Evolutionary conservation across 2,113 vertebrate genomes (phyloP).

Genomic region (Bolborhynchus lineola): DNA sequence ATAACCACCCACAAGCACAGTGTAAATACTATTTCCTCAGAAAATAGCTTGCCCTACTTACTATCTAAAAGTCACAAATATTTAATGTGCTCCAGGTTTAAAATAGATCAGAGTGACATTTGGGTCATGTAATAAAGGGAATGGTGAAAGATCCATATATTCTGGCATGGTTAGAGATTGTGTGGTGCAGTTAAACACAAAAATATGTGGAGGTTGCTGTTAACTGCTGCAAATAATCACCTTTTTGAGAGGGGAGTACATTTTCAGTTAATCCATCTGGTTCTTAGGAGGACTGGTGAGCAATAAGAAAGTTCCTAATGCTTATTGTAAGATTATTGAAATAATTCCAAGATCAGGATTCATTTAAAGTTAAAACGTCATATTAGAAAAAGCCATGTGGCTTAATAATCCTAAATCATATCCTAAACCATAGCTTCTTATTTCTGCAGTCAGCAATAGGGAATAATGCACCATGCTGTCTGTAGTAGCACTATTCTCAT

Average conservation of each 20-base stretch:
- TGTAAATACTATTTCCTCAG: conserved; percentile 26
- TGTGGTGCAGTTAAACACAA: not conserved
- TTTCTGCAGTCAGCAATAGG: not conserved
- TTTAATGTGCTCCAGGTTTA: not conserved
- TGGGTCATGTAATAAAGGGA: not conserved
- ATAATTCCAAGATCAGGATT: conserved; percentile 20
- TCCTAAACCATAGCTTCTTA: not conserved
- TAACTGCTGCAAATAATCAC: not conserved
- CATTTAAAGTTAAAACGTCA: not conserved
- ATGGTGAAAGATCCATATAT: not conserved
- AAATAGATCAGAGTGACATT: not conserved
- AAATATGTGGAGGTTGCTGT: not conserved
- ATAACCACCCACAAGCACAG: not conserved
- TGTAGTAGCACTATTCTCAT: not conserved
- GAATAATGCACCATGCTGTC: not conserved
- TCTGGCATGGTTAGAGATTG: not conserved
- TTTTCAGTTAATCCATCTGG: not conserved
- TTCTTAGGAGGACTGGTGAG: not conserved
- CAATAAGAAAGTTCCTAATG: not conserved
- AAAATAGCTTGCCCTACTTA: conserved; percentile 45
- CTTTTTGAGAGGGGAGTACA: not conserved
- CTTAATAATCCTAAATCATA: conserved; percentile 6
- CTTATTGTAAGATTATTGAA: not conserved
- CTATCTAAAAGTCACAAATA: conserved; percentile 36
- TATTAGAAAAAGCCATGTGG: not conserved